A percentile compares a stretch with the other conserved stretches of the same genome.
These are phyloP conservation scores for Poeciliopsis gracilis DNA, from an alignment of 2,797 vertebrate species.

Conservation along the genomic window DNA sequence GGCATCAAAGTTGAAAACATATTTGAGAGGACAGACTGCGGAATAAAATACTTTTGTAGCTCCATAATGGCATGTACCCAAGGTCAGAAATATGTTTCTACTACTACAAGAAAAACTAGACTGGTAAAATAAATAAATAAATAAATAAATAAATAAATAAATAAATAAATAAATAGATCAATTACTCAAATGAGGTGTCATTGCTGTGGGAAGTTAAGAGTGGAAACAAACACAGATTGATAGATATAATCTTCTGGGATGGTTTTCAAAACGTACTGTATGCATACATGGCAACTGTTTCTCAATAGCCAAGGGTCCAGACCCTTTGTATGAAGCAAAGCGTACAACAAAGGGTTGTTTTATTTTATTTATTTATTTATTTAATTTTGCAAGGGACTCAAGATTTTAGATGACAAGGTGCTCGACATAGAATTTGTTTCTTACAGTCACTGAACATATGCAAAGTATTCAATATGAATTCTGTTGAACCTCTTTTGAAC, in stretches of 20 bases:
- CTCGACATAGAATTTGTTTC: background rate
- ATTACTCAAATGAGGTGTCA: no score
- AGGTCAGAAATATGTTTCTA: background rate
- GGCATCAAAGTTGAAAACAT: background rate
- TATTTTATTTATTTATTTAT: background rate
- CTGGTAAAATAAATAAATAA: no score
- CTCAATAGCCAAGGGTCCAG: no score
- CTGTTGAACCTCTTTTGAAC: background rate
- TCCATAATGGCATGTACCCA: background rate
- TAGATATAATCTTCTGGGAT: no score
- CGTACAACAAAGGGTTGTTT: no score
- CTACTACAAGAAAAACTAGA: background rate
- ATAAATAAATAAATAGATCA: no score
- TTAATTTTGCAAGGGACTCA: background rate
- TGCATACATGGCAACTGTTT: no score
- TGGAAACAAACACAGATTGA: no score
- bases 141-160: no score
- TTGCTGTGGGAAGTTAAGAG: no score
- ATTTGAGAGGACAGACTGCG: background rate
- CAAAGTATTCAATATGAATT: background rate
- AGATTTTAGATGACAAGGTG: background rate
- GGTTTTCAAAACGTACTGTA: no score
- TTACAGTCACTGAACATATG: background rate
- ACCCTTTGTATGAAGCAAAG: no score
- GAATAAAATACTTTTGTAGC: background rate